Conservation (phyloP, 2,113 vertebrate genomes). For the Nipponia nippon region DNA sequence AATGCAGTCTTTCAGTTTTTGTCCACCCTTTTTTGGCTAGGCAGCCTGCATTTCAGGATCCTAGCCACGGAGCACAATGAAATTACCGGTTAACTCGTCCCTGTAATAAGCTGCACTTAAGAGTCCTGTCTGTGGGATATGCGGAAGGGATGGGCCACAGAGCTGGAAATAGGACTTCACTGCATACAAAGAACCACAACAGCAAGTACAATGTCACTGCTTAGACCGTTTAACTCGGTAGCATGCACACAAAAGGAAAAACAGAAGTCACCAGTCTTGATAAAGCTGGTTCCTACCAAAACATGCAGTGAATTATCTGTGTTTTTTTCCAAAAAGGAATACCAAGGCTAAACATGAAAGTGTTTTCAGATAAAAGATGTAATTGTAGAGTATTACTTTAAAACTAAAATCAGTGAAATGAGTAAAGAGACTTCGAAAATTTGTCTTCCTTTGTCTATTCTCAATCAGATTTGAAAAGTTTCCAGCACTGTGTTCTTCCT, state of each 20-base stretch:
- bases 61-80: background rate
- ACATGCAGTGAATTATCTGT: background rate
- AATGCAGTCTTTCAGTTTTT: background rate
- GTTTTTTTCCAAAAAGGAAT: background rate
- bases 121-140: constrained; percentile 5
- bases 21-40: constrained; percentile 11
- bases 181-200: background rate
- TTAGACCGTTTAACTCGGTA: background rate
- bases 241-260: background rate
- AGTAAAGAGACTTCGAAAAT: background rate
- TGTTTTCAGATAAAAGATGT: background rate
- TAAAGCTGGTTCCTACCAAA: background rate
- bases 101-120: constrained; percentile 33
- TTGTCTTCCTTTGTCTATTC: constrained; percentile 1
- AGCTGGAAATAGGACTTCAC: constrained; percentile 37
- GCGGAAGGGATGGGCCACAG: constrained; percentile 22
- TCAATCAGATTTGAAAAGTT: constrained; percentile 18
- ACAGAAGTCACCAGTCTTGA: background rate
- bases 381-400: background rate
- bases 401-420: background rate
- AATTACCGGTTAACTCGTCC: background rate
- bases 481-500: constrained; percentile 27
- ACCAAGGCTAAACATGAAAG: background rate
- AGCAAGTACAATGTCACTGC: background rate
- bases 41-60: constrained; percentile 2